phyloP scores from a whole-genome alignment of 2,888 invertebrate species.

The Lissonota sp. region DNA sequence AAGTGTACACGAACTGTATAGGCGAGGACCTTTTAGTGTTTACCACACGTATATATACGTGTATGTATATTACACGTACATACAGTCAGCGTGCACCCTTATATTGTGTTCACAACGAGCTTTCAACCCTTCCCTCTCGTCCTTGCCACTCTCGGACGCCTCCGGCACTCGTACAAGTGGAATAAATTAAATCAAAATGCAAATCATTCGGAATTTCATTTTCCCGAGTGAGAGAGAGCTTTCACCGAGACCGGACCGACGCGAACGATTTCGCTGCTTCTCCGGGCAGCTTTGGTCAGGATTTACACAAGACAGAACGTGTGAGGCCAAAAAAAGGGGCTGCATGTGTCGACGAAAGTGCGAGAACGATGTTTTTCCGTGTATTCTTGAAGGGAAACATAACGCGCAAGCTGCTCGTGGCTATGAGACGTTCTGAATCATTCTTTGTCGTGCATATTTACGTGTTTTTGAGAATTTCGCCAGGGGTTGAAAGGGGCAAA shows the following conservation, averaged over 20 bases:
- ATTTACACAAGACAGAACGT: background rate
- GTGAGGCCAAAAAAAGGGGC: slow-evolving; percentile 33
- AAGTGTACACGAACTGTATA: background rate
- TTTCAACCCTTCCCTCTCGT: slow-evolving; percentile 6
- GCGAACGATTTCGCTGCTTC: background rate
- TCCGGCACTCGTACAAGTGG: slow-evolving; percentile 59
- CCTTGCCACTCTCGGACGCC: background rate
- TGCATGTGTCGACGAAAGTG: slow-evolving; percentile 20
- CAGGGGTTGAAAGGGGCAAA: too few relatives aligned
- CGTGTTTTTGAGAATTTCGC: too few relatives aligned
- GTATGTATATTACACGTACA: background rate
- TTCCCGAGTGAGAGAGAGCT: slow-evolving; percentile 21
- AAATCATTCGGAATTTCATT: slow-evolving; percentile 68
- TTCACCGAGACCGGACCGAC: slow-evolving; percentile 19
- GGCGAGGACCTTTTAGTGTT: too few relatives aligned
- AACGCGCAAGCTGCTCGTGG: too few relatives aligned
- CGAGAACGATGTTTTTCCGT: background rate
- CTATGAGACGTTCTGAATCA: too few relatives aligned
- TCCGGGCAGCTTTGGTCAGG: slow-evolving; percentile 6
- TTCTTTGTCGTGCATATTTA: too few relatives aligned
- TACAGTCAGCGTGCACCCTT: slow-evolving; percentile 3
- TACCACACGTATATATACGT: slow-evolving; percentile 7
- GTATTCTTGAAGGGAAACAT: too few relatives aligned
- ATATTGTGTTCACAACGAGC: background rate
- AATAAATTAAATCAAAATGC: slow-evolving; percentile 73